A percentile compares a stretch with the other conserved stretches of the same genome.
phyloP scores from a whole-genome alignment of 2,797 vertebrate genomes.

The Sebastes steindachneri region DNA sequence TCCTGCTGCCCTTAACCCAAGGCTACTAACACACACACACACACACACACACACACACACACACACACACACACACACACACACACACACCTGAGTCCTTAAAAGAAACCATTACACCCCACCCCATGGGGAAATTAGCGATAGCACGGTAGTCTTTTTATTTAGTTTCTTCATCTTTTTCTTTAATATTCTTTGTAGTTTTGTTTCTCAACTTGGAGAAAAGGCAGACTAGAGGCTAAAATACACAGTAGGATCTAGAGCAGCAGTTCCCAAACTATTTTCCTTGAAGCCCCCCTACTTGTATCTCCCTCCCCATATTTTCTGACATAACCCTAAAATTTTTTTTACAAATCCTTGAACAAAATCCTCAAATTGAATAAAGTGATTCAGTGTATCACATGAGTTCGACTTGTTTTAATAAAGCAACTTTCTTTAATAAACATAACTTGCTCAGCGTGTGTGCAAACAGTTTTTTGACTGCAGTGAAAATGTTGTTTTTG shows the following conservation, averaged over 20 bases:
- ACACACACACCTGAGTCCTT: background rate
- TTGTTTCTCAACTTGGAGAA: background rate
- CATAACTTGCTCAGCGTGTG: too few species aligned
- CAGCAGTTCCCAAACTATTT: too few species aligned
- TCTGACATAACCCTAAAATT: too few species aligned
- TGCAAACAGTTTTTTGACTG: too few species aligned
- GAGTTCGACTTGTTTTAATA: too few species aligned
- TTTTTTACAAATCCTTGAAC: too few species aligned
- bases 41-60: background rate
- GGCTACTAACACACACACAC: background rate
- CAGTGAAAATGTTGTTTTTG: too few species aligned
- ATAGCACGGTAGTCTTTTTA: background rate
- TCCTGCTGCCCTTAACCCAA: slow-evolving; percentile 37
- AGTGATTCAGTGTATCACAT: too few species aligned
- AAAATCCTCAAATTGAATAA: too few species aligned
- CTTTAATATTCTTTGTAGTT: background rate
- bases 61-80: background rate
- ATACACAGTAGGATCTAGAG: background rate
- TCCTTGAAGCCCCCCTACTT: too few species aligned
- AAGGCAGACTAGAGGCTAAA: background rate
- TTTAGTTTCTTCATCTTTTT: background rate
- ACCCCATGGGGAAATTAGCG: background rate
- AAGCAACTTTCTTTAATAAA: too few species aligned
- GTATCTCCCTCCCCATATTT: too few species aligned
- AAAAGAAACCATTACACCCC: background rate